Conservation (phyloP, 1,140 invertebrate species). For the Cheumatopsyche charites region DNA sequence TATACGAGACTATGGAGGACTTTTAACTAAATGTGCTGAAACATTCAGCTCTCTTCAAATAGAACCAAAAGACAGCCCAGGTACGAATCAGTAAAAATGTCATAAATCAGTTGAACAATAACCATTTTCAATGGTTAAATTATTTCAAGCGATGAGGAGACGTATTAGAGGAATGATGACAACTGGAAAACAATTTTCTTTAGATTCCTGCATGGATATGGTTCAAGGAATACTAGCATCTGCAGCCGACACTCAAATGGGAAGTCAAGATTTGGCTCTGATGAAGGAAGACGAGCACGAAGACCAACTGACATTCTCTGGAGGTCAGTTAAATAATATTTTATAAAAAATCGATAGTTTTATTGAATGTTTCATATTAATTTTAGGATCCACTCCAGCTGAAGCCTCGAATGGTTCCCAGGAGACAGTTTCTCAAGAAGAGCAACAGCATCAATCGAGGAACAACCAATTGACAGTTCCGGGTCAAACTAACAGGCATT, state of each 20-base stretch:
- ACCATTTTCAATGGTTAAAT: conserved; percentile 52
- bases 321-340: conserved; percentile 26
- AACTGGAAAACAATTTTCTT: conserved; percentile 82
- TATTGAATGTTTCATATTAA: not conserved
- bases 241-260: conserved; percentile 50
- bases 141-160: conserved; percentile 72
- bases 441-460: conserved; percentile 52
- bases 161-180: conserved; percentile 85
- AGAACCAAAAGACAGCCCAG: conserved; percentile 78
- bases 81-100: conserved; percentile 53
- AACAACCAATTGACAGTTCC: conserved; percentile 55
- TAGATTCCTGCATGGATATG: conserved; percentile 90
- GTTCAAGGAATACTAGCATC: conserved; percentile 70
- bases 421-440: conserved; percentile 51
- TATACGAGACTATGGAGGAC: conserved; percentile 88
- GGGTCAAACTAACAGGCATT: conserved; percentile 53
- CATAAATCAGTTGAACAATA: not conserved
- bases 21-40: conserved; percentile 78
- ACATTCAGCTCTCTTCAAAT: conserved; percentile 72
- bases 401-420: conserved; percentile 57
- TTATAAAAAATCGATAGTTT: not conserved
- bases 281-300: conserved; percentile 65
- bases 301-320: conserved; percentile 47
- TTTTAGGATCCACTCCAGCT: conserved; percentile 57
- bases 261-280: conserved; percentile 59